These are phyloP conservation scores for Papilio machaon DNA, from an alignment of 1,140 invertebrate species.

Conservation along the genomic window DNA sequence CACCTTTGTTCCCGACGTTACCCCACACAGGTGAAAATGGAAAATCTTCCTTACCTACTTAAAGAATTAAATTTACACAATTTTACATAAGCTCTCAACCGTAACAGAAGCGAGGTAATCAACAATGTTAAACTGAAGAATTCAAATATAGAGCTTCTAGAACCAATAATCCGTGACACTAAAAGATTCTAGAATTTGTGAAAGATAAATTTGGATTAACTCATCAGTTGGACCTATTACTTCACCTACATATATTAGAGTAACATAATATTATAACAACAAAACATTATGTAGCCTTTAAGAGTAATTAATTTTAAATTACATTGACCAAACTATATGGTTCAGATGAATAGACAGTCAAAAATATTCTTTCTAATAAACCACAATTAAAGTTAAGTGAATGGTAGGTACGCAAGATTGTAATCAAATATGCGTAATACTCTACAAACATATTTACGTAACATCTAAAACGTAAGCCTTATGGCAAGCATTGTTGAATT, in stretches of 20 bases:
- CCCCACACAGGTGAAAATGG: neutral
- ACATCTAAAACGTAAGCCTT: neutral
- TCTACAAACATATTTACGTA: neutral
- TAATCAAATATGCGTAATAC: constrained; percentile 14
- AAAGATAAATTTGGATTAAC: neutral
- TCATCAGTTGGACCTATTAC: too few species aligned
- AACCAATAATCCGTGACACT: neutral
- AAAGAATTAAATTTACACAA: constrained; percentile 23
- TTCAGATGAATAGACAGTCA: neutral
- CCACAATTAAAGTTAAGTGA: constrained; percentile 5
- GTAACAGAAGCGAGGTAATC: neutral
- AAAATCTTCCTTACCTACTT: constrained; percentile 46
- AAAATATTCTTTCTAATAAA: neutral
- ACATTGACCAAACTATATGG: neutral
- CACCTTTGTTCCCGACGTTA: constrained; percentile 36
- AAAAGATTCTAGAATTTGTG: neutral
- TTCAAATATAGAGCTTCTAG: neutral
- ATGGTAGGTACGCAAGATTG: neutral
- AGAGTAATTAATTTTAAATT: neutral
- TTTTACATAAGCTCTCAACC: neutral
- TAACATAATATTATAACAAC: neutral
- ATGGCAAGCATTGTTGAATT: neutral
- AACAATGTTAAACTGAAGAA: too few species aligned
- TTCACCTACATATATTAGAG: too few species aligned
- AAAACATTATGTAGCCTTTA: neutral